phyloP scores from a whole-genome alignment of 2,888 invertebrate genomes.

The Plagodis pulveraria region DNA sequence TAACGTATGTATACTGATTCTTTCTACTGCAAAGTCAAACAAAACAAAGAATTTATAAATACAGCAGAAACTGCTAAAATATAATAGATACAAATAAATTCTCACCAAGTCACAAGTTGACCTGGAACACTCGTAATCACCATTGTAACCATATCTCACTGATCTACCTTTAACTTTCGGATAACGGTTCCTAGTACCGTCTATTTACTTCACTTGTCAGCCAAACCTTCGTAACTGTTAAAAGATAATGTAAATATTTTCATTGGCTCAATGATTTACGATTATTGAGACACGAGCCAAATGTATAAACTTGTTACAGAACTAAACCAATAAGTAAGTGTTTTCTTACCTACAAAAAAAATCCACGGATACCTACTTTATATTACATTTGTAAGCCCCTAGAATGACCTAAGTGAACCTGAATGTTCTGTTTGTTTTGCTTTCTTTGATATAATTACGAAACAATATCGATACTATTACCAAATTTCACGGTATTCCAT shows the following conservation, averaged over 20 bases:
- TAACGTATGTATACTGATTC: too few species aligned
- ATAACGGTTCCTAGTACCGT: slow-evolving; percentile 18
- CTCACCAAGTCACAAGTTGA: too few species aligned
- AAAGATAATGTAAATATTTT: slow-evolving; percentile 35
- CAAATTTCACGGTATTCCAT: slow-evolving; percentile 18
- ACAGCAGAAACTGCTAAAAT: too few species aligned
- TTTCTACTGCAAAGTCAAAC: too few species aligned
- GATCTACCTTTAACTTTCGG: slow-evolving; percentile 28
- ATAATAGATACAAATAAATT: too few species aligned
- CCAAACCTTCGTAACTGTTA: slow-evolving; percentile 28
- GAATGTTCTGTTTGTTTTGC: neutral
- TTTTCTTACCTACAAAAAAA: too few species aligned
- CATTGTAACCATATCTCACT: slow-evolving; percentile 18
- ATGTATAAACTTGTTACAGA: slow-evolving; percentile 4
- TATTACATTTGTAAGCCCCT: too few species aligned
- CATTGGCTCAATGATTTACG: slow-evolving; percentile 31
- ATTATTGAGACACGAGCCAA: slow-evolving; percentile 21
- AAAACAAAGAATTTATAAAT: too few species aligned
- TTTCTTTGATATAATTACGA: slow-evolving; percentile 11
- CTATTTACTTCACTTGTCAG: slow-evolving; percentile 33
- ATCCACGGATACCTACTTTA: too few species aligned
- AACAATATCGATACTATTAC: slow-evolving; percentile 6
- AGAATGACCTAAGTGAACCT: too few species aligned
- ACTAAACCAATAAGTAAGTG: neutral
- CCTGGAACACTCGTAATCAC: slow-evolving; percentile 2